Conservation (phyloP, 2,888 invertebrate species). For the Patella caerulea region DNA sequence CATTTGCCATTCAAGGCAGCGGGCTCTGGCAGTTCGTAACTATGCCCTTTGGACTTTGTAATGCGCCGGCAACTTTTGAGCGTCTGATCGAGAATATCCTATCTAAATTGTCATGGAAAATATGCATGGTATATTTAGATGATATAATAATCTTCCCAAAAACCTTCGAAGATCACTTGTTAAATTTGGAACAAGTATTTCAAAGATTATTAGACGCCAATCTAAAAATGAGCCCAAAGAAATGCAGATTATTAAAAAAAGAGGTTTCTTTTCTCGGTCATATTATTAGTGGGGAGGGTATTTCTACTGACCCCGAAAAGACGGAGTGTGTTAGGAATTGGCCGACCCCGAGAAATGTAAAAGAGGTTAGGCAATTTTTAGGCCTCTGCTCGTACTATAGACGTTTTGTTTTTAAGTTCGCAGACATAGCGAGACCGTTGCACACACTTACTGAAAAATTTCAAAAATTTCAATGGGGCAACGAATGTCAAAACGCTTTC, state of each 20-base stretch:
- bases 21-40: conserved; percentile 14
- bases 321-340: not conserved
- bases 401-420: conserved; percentile 2
- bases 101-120: not conserved
- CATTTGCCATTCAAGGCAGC: conserved; percentile 4
- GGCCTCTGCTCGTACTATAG: not conserved
- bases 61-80: conserved; percentile 13
- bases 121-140: conserved; percentile 6
- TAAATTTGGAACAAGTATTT: not conserved
- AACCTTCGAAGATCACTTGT: not conserved
- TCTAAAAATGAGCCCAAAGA: not conserved
- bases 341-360: not conserved
- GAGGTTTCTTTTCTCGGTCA: not conserved
- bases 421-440: not conserved
- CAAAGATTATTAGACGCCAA: not conserved
- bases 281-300: not conserved
- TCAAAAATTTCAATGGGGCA: not conserved
- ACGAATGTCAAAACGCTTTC: conserved; percentile 2
- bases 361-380: conserved; percentile 3
- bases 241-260: not conserved
- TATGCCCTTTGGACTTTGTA: conserved; percentile 14
- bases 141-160: not conserved
- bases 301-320: conserved; percentile 6
- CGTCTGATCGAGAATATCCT: not conserved
- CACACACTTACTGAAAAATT: not conserved